Base-by-base conservation (phyloP, 2,888 invertebrate genomes). In the Meghimatium bilineatum region DNA sequence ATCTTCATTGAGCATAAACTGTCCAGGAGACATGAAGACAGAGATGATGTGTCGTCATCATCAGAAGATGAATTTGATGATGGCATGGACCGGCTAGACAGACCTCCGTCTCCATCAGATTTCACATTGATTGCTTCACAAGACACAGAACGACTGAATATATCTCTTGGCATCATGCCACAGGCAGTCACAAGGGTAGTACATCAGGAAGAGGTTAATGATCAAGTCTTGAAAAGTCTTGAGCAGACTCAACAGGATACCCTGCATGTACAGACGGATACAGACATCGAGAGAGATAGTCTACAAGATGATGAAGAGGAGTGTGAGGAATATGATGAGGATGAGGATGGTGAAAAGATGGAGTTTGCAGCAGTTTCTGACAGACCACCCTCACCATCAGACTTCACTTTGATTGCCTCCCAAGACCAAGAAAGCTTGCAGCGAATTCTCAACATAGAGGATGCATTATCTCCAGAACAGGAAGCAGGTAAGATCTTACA, bases 51-150 rank as follows among this genome's bases (percentile, higher is more conserved):
- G 17, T 67, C 63, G 36, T 76, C 76, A 52, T 76, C 85, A 6
- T 82, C 80, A 49, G 85, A 79, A 44, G 82, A 63, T 20, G 75
- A 76, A 26, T 77, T 85, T 49, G 86, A 75, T 8, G 67, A 44
- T 14, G 12, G 5, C 6, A 66, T 76, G 26, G 63, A 56, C n/a
- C 60, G 69, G 6, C 44, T 86, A 87, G 92, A 91, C n/a, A 76
- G 92, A 34, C 93, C 92, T 29, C 92, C 92, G 66, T 93, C 93
- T 8, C 93, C 93, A 34, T 92, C 93, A 74, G 91, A 93, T 63
- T 93, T 90, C 80, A 92, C 92, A 10, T 88, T 93, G 52, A 89
- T 93, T 67, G 88, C 90, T 8, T 91, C 89, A 17, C 86, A 87
- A 74, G 89, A 88, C 44, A 85, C 84, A 32, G 89, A 88, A 66